phyloP scores from a whole-genome alignment of 2,888 invertebrate genomes.

The Macrostomum cliftonense region DNA sequence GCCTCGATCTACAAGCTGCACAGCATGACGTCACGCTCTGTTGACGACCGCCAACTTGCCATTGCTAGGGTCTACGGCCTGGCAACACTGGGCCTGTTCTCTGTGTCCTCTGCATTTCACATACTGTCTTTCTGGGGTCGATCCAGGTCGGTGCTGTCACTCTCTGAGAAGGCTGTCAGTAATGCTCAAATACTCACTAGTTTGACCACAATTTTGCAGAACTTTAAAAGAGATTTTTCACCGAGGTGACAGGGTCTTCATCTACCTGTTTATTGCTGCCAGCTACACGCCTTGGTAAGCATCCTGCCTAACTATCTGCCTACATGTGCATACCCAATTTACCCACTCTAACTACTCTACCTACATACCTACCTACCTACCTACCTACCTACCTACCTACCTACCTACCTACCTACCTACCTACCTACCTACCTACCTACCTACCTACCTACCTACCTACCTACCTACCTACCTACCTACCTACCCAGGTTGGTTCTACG shows the following conservation, averaged over 20 bases:
- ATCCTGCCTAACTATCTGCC: too few relatives aligned
- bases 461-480: too few relatives aligned
- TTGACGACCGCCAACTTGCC: slow-evolving; percentile 53
- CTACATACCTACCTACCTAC: too few relatives aligned
- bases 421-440: too few relatives aligned
- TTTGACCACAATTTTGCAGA: slow-evolving; percentile 40
- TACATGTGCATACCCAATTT: too few relatives aligned
- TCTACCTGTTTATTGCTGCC: slow-evolving; percentile 89
- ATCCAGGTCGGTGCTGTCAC: slow-evolving; percentile 35
- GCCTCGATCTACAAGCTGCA: slow-evolving; percentile 54
- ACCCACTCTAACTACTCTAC: too few relatives aligned
- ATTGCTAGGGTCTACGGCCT: slow-evolving; percentile 68
- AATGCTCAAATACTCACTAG: background rate
- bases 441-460: too few relatives aligned
- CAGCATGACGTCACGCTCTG: slow-evolving; percentile 50
- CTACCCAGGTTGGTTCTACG: too few relatives aligned
- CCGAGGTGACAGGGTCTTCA: slow-evolving; percentile 83
- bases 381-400: too few relatives aligned
- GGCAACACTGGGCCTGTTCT: slow-evolving; percentile 63
- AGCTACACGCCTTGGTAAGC: slow-evolving; percentile 79
- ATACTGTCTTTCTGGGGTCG: slow-evolving; percentile 50
- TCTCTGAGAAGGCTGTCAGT: too few relatives aligned
- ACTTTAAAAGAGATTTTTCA: slow-evolving; percentile 65
- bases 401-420: too few relatives aligned
- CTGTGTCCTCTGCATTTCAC: slow-evolving; percentile 72